phyloP scores from a whole-genome alignment of 2,888 invertebrate genomes.

The Amiota mariae region DNA sequence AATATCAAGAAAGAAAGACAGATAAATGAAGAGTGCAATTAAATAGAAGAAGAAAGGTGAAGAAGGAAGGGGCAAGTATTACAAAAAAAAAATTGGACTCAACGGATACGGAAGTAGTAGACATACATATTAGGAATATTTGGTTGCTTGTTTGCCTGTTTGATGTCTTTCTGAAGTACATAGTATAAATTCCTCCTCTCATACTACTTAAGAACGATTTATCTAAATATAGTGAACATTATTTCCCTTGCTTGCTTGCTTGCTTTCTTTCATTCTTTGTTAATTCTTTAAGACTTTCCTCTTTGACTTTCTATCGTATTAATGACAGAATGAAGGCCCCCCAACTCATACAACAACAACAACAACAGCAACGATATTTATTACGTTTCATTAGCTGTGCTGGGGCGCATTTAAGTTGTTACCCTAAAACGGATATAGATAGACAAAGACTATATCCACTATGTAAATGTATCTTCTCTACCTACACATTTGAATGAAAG shows the following conservation, averaged over 20 bases:
- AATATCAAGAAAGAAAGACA: no score
- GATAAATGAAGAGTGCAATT: neutral
- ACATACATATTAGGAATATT: no score
- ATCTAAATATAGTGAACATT: neutral
- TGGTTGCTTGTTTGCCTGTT: no score
- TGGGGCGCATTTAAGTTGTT: neutral
- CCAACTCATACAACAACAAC: neutral
- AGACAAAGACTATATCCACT: no score
- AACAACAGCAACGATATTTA: neutral
- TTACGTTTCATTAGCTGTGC: neutral
- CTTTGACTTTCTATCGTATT: no score
- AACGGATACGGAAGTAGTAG: no score
- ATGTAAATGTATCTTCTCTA: no score
- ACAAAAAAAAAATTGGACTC: neutral
- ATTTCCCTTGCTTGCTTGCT: neutral
- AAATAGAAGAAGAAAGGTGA: neutral
- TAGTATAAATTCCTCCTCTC: no score
- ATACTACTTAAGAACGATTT: neutral
- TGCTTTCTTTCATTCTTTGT: conserved; percentile 4
- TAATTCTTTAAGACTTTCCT: neutral
- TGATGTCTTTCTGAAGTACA: no score
- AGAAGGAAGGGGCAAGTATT: neutral
- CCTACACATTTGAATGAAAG: no score
- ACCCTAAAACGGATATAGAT: conserved; percentile 26
- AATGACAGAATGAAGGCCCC: neutral